Evolutionary conservation across 2,888 invertebrate genomes (phyloP).

Genomic region (Cloeon dipterum): DNA sequence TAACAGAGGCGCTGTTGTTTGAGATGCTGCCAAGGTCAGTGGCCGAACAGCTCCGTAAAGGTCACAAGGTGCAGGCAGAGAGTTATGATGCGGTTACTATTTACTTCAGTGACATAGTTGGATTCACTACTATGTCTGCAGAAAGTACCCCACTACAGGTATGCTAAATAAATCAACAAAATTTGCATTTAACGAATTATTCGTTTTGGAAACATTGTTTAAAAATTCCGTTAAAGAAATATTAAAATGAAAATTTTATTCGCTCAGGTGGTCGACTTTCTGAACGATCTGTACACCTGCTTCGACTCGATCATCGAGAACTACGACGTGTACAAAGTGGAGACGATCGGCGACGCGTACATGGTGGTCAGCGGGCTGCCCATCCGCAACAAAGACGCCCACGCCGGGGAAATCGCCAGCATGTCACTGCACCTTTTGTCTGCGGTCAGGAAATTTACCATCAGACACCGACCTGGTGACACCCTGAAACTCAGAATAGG

Average conservation of each 20-base stretch:
- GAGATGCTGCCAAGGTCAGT: slow-evolving; percentile 77
- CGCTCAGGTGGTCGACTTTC: slow-evolving; percentile 67
- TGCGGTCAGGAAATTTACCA: slow-evolving; percentile 64
- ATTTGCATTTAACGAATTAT: not conserved
- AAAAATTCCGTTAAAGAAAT: not conserved
- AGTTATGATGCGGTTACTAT: slow-evolving; percentile 80
- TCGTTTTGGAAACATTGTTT: not conserved
- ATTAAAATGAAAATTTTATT: not conserved
- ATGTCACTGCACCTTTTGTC: slow-evolving; percentile 75
- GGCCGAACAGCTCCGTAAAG: slow-evolving; percentile 79
- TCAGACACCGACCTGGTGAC: slow-evolving; percentile 68
- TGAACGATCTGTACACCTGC: slow-evolving; percentile 84
- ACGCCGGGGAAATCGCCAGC: slow-evolving; percentile 82
- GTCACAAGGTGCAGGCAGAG: slow-evolving; percentile 73
- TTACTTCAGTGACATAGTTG: slow-evolving; percentile 88
- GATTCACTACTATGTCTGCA: slow-evolving; percentile 80
- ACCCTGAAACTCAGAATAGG: slow-evolving; percentile 71
- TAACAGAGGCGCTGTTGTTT: slow-evolving; percentile 61
- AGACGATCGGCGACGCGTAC: slow-evolving; percentile 64
- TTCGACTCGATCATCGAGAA: slow-evolving; percentile 86
- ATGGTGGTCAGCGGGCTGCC: slow-evolving; percentile 86
- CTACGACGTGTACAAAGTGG: slow-evolving; percentile 82
- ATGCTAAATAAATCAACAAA: slow-evolving; percentile 6
- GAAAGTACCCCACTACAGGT: slow-evolving; percentile 75
- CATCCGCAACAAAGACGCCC: slow-evolving; percentile 63